Evolutionary conservation across 2,113 vertebrate species (phyloP), one percentile per base, ranked within the genome.

Genomic region (Tupaia chinensis): DNA sequence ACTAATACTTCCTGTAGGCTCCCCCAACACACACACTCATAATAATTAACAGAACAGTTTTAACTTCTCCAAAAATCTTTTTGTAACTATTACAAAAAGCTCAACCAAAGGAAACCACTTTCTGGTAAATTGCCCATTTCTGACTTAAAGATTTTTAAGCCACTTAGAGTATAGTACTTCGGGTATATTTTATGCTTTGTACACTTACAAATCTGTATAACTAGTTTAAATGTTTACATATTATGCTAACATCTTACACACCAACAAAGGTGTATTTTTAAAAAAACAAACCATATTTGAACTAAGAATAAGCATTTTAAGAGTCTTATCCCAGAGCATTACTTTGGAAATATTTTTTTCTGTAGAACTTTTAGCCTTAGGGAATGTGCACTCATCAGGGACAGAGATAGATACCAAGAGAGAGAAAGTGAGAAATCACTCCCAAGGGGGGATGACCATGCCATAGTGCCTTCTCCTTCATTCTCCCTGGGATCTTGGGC

Each of bases 91-190:
- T 81, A 15, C 60, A 56, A 44, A 60, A 60, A 89, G 19, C n/a
- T 86, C 12, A 93, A 58, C 19, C 32, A 96, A 78, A 89, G 73
- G 63, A 93, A 95, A 95, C n/a, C n/a, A 73, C 25, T 92, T 81
- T 76, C 61, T 92, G 60, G 54, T 85, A 86, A 29, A 80, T 7
- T 81, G 32, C n/a, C 7, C 34, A 90, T 89, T 89, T 77, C 29
- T 60, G 69, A 93, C 19, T 81, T 94, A 56, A 70, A 69, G 56
- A 87, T 60, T 78, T n/a, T n/a, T 82, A 60, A 92, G 22, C 5
- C 66, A 25, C 32, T 92, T 65, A 34, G 58, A 34, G 54, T 69
- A 74, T 61, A 88, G n/a, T 60, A 70, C 25, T 70, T 66, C 60
- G 76, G 20, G 23, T 76, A 32, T 29, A 79, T 61, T 63, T 63